Evolutionary conservation across 2,888 invertebrate genomes (phyloP).

Genomic region (Cataglyphis altisquamis): DNA sequence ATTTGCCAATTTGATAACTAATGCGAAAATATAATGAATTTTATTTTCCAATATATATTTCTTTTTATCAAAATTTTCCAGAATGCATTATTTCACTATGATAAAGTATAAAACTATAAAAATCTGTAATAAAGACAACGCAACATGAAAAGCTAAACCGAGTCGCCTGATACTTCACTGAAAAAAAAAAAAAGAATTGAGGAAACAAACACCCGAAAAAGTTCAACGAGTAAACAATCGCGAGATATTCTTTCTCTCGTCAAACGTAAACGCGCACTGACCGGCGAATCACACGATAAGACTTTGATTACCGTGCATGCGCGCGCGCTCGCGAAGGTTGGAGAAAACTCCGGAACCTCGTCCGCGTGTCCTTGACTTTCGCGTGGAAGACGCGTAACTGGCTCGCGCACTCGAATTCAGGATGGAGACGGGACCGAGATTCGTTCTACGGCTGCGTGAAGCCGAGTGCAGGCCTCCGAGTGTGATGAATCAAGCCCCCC

Average conservation of each 20-base stretch:
- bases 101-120: no score
- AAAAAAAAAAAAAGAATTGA: not conserved
- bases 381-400: slow-evolving; percentile 76
- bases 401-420: slow-evolving; percentile 67
- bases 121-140: not conserved
- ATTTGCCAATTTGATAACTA: not conserved
- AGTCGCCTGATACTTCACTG: not conserved
- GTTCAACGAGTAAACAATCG: not conserved
- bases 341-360: slow-evolving; percentile 62
- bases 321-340: slow-evolving; percentile 62
- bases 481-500: slow-evolving; percentile 81
- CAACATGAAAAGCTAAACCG: not conserved
- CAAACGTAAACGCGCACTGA: slow-evolving; percentile 31
- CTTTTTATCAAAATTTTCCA: not conserved
- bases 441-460: slow-evolving; percentile 79
- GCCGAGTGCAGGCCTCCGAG: slow-evolving; percentile 77
- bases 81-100: not conserved
- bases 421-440: slow-evolving; percentile 74
- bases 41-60: slow-evolving; percentile 1
- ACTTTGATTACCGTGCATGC: slow-evolving; percentile 1
- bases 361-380: slow-evolving; percentile 76
- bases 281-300: slow-evolving; percentile 34
- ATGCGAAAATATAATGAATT: not conserved
- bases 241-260: not conserved
- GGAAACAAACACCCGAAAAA: not conserved